Conservation (phyloP, 2,113 vertebrate genomes). For the Acanthochromis polyacanthus region DNA sequence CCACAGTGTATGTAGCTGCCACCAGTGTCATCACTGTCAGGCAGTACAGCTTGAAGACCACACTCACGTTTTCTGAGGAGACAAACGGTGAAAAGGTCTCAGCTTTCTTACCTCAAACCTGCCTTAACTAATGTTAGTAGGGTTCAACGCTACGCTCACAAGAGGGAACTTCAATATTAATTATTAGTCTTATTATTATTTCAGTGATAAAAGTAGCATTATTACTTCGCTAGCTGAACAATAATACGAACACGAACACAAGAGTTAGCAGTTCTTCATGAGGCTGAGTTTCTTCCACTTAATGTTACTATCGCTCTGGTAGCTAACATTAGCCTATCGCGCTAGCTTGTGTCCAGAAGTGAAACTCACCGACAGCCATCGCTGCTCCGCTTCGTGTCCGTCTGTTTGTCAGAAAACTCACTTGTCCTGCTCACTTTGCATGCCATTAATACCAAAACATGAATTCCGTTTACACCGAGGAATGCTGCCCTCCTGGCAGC, state of each 20-base stretch:
- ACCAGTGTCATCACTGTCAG: slow-evolving; percentile 96
- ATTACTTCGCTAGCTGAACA: too few species aligned
- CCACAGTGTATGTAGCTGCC: slow-evolving; percentile 92
- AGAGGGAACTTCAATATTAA: too few species aligned
- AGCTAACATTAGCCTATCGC: slow-evolving; percentile 31
- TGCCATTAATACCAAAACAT: background rate
- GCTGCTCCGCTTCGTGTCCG: slow-evolving; percentile 13
- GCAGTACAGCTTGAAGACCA: slow-evolving; percentile 96
- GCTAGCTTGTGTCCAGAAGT: slow-evolving; percentile 1
- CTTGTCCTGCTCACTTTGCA: background rate
- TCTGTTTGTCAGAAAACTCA: background rate
- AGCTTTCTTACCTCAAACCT: too few species aligned
- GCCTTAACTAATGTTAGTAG: too few species aligned
- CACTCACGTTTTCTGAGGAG: slow-evolving; percentile 89
- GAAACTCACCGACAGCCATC: slow-evolving; percentile 74
- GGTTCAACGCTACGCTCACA: background rate
- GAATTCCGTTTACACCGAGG: fast-evolving
- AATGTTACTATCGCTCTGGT: background rate
- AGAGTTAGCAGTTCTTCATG: too few species aligned
- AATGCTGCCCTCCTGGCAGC: background rate
- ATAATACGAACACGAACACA: too few species aligned
- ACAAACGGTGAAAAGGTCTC: slow-evolving; percentile 1
- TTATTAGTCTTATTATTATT: too few species aligned
- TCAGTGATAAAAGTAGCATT: too few species aligned
- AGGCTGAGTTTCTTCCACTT: background rate